Conservation (phyloP, 2,888 invertebrate species). For the Pteria penguin region DNA sequence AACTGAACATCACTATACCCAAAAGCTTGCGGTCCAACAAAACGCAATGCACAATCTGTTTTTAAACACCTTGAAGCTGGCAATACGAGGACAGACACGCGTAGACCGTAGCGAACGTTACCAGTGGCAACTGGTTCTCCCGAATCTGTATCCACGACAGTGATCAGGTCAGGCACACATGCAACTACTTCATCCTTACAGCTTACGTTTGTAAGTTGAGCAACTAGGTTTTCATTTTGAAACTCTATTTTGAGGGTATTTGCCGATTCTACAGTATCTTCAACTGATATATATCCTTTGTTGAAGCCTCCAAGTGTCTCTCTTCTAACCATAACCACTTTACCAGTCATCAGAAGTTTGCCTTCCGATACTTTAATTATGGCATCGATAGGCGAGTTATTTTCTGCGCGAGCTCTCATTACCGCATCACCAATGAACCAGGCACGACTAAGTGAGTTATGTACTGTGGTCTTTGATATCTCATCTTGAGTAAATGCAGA, state of each 20-base stretch:
- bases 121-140: slow-evolving; percentile 74
- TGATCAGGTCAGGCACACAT: slow-evolving; percentile 73
- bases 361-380: slow-evolving; percentile 60
- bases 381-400: slow-evolving; percentile 63
- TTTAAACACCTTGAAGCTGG: slow-evolving; percentile 60
- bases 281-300: slow-evolving; percentile 60
- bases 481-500: slow-evolving; percentile 54
- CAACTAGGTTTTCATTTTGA: slow-evolving; percentile 77
- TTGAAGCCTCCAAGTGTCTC: slow-evolving; percentile 72
- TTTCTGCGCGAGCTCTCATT: slow-evolving; percentile 60
- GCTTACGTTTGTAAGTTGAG: slow-evolving; percentile 31
- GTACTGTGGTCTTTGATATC: slow-evolving; percentile 54
- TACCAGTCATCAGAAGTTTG: slow-evolving; percentile 64
- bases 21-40: slow-evolving; percentile 72
- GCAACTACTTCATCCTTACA: slow-evolving; percentile 51
- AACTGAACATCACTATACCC: slow-evolving; percentile 60
- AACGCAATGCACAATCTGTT: slow-evolving; percentile 59
- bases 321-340: slow-evolving; percentile 67
- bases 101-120: slow-evolving; percentile 71
- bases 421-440: slow-evolving; percentile 74
- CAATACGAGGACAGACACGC: slow-evolving; percentile 70
- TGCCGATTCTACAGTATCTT: slow-evolving; percentile 36
- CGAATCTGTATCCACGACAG: slow-evolving; percentile 69
- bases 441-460: slow-evolving; percentile 66
- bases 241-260: slow-evolving; percentile 60